Evolutionary conservation across 2,888 invertebrate species (phyloP).

Genomic region (Synanthedon andrenaeformis): DNA sequence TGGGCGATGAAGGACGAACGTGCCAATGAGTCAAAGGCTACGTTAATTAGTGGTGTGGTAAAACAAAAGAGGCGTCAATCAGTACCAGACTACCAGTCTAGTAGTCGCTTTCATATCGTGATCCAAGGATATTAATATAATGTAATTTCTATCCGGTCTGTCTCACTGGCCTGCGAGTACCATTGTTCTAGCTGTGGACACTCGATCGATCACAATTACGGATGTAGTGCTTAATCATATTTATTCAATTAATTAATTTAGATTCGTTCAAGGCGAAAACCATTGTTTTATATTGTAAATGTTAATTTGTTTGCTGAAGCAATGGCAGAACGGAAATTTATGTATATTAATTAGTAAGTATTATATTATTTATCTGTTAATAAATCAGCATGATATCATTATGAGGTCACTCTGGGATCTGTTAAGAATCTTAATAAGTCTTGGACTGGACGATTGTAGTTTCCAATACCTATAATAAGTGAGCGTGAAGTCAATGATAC

Average conservation of each 20-base stretch:
- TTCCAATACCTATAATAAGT: no score
- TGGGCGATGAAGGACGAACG: background rate
- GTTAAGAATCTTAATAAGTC: background rate
- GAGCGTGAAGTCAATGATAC: no score
- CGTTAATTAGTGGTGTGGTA: slow-evolving; percentile 7
- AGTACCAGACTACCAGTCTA: background rate
- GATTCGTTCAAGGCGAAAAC: slow-evolving; percentile 43
- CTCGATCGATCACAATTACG: slow-evolving; percentile 62
- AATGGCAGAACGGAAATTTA: slow-evolving; percentile 1
- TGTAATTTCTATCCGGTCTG: slow-evolving; percentile 28
- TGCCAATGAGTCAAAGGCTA: background rate
- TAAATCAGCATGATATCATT: background rate
- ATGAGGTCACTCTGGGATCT: background rate
- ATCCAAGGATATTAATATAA: slow-evolving; percentile 35
- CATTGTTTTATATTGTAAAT: slow-evolving; percentile 8
- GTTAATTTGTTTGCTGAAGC: slow-evolving; percentile 5
- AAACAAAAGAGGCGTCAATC: slow-evolving; percentile 17
- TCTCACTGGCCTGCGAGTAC: slow-evolving; percentile 16
- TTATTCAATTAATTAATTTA: slow-evolving; percentile 56
- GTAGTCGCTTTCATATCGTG: slow-evolving; percentile 38
- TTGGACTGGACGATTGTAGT: background rate
- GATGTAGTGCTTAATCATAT: slow-evolving; percentile 56
- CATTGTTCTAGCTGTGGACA: slow-evolving; percentile 19
- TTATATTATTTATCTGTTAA: background rate
- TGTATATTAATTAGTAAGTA: background rate